phyloP scores from a whole-genome alignment of 92 coral and sea anemone genomes.

The Diadumene lineata region DNA sequence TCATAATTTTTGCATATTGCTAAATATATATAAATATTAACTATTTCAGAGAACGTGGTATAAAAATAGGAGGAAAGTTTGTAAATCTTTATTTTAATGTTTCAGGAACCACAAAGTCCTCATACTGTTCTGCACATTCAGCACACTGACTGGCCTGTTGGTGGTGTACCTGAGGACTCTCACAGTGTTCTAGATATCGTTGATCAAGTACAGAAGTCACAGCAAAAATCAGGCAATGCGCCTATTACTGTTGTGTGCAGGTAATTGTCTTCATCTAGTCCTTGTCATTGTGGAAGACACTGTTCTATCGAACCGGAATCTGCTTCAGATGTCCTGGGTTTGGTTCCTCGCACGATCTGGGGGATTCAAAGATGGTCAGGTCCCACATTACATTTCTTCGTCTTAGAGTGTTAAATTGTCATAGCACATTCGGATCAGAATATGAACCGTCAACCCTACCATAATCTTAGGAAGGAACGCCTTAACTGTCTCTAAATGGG shows the following conservation, averaged over 20 bases:
- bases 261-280: conserved; percentile 14
- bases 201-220: conserved; percentile 31
- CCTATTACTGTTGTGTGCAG: conserved; percentile 56
- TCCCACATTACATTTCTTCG: too few relatives aligned
- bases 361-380: too few relatives aligned
- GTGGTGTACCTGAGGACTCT: conserved; percentile 24
- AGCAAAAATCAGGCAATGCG: conserved; percentile 46
- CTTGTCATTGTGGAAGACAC: not conserved
- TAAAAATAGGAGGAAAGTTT: not conserved
- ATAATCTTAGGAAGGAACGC: too few relatives aligned
- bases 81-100: not conserved
- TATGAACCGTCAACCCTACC: too few relatives aligned
- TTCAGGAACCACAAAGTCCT: conserved; percentile 29
- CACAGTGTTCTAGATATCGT: conserved; percentile 44
- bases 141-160: conserved; percentile 49
- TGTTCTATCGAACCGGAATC: not conserved
- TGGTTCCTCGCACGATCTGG: too few relatives aligned
- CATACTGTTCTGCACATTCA: conserved; percentile 37
- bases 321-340: too few relatives aligned
- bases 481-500: too few relatives aligned
- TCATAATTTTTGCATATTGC: too few relatives aligned
- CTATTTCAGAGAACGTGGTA: not conserved
- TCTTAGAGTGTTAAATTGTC: too few relatives aligned
- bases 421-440: too few relatives aligned
- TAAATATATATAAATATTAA: too few relatives aligned